A percentile compares a stretch with the other conserved stretches of the same genome.
These are phyloP conservation scores for human (Homo sapiens) DNA, from an alignment of 2,113 vertebrate species.

Conservation along the genomic window GRCh38 chr1:57721001-57721500, in stretches of 20 bases:
- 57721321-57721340: neutral
- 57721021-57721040: conserved; percentile 56
- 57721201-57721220: neutral
- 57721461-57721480: neutral
- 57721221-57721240: neutral
- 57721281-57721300: neutral
- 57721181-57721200: neutral
- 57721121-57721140: neutral
- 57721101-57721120: neutral
- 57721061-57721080: neutral
- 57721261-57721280: neutral
- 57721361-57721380: neutral
- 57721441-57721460: neutral
- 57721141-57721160: neutral
- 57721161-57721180: neutral
- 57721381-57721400: neutral
- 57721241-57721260: neutral
- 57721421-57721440: neutral
- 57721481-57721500: neutral
- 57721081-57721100: conserved; percentile 11
- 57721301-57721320: neutral
- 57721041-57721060: conserved; percentile 66
- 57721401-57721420: neutral
- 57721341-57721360: neutral
- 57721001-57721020: conserved; percentile 55